These are phyloP conservation scores for Eptatretus atami DNA, from an alignment of 2,797 vertebrate genomes.

Conservation along the genomic window DNA sequence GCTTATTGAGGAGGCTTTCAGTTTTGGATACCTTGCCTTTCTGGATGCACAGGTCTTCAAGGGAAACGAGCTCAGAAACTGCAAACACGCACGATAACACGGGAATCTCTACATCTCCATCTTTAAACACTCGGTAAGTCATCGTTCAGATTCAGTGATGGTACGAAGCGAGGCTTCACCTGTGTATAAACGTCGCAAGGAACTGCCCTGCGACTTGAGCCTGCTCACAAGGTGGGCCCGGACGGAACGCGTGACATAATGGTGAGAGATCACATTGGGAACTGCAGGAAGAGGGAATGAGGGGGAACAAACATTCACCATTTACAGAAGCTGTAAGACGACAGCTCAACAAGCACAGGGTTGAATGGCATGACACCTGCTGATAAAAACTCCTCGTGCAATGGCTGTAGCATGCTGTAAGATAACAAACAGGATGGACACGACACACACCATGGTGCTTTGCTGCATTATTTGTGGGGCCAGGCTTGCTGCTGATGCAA, in stretches of 20 bases:
- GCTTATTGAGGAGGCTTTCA: neutral
- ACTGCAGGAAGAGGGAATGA: constrained; percentile 19
- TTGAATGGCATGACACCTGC: too few species aligned
- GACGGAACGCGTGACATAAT: constrained; percentile 51
- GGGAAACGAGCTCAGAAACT: constrained; percentile 51
- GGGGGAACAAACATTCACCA: neutral
- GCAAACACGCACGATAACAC: constrained; percentile 8
- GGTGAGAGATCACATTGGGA: constrained; percentile 71
- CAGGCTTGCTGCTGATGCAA: too few species aligned
- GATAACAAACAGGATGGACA: too few species aligned
- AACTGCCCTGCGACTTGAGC: constrained; percentile 82
- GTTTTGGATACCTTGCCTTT: constrained; percentile 37
- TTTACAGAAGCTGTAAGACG: neutral
- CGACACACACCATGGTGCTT: too few species aligned
- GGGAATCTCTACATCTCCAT: neutral
- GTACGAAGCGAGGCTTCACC: constrained; percentile 17
- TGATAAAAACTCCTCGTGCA: too few species aligned
- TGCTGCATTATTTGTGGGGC: too few species aligned
- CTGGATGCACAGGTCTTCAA: constrained; percentile 57
- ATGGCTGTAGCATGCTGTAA: too few species aligned
- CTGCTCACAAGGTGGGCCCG: constrained; percentile 59
- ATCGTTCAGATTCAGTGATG: neutral
- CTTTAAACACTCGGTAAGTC: neutral
- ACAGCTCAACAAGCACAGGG: neutral
- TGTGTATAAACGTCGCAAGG: constrained; percentile 55